Base-by-base conservation (phyloP, 2,113 vertebrate species). In the Rhadina sibilatrix region DNA sequence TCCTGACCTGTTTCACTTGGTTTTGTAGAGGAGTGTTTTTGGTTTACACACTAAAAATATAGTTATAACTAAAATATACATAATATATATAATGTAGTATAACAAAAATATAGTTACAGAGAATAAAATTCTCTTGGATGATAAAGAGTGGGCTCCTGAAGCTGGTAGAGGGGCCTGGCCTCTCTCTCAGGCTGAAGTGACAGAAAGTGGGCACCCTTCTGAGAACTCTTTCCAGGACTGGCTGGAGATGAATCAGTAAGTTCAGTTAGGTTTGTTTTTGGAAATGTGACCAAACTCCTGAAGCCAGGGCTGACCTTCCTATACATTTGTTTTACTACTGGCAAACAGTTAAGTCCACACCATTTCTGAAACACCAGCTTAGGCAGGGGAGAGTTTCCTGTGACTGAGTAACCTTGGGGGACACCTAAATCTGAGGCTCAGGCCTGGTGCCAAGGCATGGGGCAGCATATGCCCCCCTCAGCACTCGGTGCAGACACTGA, bases 201-300 rank as follows among this genome's bases (percentile, higher is more conserved):
- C 25, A 79, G 61, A 31, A 79, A 53, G 8, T 1, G 1, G 38
- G 35, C 37, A n/a, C 5, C 1, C 10, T 80, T 68, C n/a, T 66
- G 70, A 40, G 35, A 66, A 25, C 18, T 63, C 19, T 72, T 88
- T 79, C 50, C 25, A 13, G 47, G 27, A 60, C 59, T 63, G 54
- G 22, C 46, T 54, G 20, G 59, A 90, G 31, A 72, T 56, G 16
- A 80, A 60, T 31, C 69, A 83, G 22, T 69, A 68, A 52, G 20
- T 56, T 75, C 53, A 53, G 37, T 53, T 37, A 60, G 37, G 37
- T 61, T 92, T 83, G 21, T 49, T 33, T 74, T 57, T 90, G 68
- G 65, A 94, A 89, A 89, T 11, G 46, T 83, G 63, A 89, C 68
- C 28, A 35, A 83, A 56, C 31, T 65, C 49, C 47, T 69, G 80